Base-by-base conservation (phyloP, 2,113 vertebrate species). In the Phaethon lepturus region DNA sequence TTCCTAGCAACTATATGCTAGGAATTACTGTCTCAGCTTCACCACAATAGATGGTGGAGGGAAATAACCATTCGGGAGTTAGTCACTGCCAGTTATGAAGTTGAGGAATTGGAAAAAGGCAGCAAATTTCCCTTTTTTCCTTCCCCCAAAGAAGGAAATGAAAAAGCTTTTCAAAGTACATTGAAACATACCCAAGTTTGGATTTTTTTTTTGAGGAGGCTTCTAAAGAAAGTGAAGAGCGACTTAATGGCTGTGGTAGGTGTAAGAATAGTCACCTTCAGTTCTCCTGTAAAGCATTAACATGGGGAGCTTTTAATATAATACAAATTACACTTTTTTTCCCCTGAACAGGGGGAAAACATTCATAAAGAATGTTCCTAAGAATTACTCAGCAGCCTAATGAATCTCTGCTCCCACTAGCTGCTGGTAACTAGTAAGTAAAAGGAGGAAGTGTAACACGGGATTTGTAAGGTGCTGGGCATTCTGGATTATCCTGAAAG, bases 41-140 rank as follows among this genome's bases (percentile, higher is more conserved):
- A 47, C 77, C 77, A 49, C 89, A 88, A 5, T 40, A 68, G 66
- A 62, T 53, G 66, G n/a, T 47, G n/a, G 64, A 81, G 73, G 81
- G 95, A 93, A 95, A 85, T 47, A 95, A 94, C 73, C 38, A 18
- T 56, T 28, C 17, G 3, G 47, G 50, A 93, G 35, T 88, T 86
- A 91, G 53, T 95, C 63, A 69, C 72, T 96, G 76, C 22, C 67
- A 50, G 93, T 90, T 95, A 93, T 6, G 14, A 93, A 73, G 85
- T 72, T 89, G 95, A 76, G 53, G 67, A 97, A 95, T 76, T 96
- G 72, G 96, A 91, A 91, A 90, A 97, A 97, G 33, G 23, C 66
- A 89, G 84, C 62, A n/a, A 20, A 26, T 71, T 95, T 96, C 89
- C 55, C 66, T 55, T 93, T 91, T 58, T 58, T 55, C 24, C 42